Evolutionary conservation across 2,888 invertebrate genomes (phyloP).

Genomic region (Phengaris alcon): DNA sequence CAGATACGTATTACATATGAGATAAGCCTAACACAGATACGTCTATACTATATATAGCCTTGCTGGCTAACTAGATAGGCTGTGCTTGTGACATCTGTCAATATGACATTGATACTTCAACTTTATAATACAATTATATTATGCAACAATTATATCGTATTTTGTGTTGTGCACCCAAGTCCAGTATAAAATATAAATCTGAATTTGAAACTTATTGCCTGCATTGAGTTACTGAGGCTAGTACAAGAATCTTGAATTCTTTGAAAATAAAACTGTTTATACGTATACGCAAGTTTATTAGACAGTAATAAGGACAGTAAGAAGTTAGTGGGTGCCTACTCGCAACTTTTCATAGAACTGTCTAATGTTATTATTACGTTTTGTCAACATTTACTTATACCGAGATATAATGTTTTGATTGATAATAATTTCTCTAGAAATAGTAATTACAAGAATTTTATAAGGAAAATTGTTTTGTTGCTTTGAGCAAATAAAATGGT

Average conservation of each 20-base stretch:
- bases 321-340: not conserved
- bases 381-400: not conserved
- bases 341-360: not conserved
- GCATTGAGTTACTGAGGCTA: too few species aligned
- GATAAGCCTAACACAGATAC: too few species aligned
- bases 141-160: not conserved
- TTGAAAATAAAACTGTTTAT: too few species aligned
- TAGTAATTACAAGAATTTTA: not conserved
- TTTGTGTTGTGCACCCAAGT: not conserved
- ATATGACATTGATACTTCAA: too few species aligned
- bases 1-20: too few species aligned
- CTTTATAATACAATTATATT: too few species aligned
- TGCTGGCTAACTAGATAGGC: too few species aligned
- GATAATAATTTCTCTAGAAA: not conserved
- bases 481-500: not conserved
- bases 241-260: too few species aligned
- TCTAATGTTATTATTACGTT: not conserved
- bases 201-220: too few species aligned
- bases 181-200: not conserved
- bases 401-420: not conserved
- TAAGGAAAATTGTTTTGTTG: not conserved
- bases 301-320: not conserved
- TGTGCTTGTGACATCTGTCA: too few species aligned
- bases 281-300: too few species aligned
- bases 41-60: too few species aligned